Base-by-base conservation (phyloP, 2,797 vertebrate species). In the Heteromormyrus szaboi region DNA sequence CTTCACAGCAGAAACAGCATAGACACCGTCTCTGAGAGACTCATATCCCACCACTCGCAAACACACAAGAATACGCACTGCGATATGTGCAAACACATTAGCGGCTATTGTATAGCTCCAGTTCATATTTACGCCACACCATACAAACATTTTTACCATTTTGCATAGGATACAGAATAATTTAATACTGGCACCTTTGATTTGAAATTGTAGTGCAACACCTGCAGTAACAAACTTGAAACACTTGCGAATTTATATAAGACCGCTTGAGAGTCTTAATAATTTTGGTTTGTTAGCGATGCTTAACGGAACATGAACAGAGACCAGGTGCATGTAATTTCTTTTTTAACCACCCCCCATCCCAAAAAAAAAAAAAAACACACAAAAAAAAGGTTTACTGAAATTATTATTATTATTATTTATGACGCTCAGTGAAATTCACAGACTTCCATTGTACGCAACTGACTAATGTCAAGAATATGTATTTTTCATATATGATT, bases 241-340 rank as follows among this genome's bases (percentile, higher is more conserved):
- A 72, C 11, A 72, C 29, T 72, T 37, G 65, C 12, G 2, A 72
- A 37, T 37, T 17, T 68, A 33, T 33, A 68, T 68, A 68, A 68
- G 12, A 72, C 29, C 2, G 29, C 29, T 72, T 72, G 65, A 72
- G 65, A 72, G 33, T 72, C 65, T 72, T 72, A 72, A 72, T 37
- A 72, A 72, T 37, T 72, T 72, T 72, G 65, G 33, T 29, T 37
- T 37, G 14, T 72, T 72, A 37, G 65, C 29, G 17, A 72, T 72
- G 65, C 65, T 72, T 72, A 72, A 72, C 65, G 65, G 65, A 72
- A 72, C 65, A 72, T 72, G 65, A 72, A 72, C 65, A 72, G 65
- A 72, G 65, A 72, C 65, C 65, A 72, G 65, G 65, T 72, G 65
- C 65, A 37, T 37, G 29, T 72, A 4, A 37, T 72, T 72, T 4